Conservation (phyloP, 2,888 invertebrate genomes). For the Rhagonycha lutea region DNA sequence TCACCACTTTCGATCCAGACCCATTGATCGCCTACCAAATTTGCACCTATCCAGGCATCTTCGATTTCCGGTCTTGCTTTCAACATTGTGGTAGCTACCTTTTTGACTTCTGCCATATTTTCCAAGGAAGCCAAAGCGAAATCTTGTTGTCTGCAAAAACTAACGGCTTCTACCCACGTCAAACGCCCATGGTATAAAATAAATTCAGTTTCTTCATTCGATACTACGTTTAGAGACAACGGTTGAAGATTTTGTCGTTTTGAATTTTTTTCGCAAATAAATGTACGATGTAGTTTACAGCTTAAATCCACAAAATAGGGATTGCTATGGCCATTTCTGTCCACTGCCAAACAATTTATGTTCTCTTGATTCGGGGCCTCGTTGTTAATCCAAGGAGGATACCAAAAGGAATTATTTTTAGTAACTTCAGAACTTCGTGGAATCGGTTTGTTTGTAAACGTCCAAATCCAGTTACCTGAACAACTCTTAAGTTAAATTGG, state of each 20-base stretch:
- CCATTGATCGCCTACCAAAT: constrained; percentile 40
- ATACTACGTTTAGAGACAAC: background rate
- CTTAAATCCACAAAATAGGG: constrained; percentile 62
- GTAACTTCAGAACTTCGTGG: constrained; percentile 7
- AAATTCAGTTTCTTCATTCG: constrained; percentile 22
- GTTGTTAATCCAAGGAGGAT: constrained; percentile 40
- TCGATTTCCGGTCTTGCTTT: constrained; percentile 54
- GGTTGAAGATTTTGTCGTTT: background rate
- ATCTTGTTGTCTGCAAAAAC: constrained; percentile 56
- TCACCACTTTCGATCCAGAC: constrained; percentile 41
- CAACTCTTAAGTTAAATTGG: background rate
- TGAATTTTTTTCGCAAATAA: constrained; percentile 42
- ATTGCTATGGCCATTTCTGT: constrained; percentile 56
- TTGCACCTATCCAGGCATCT: constrained; percentile 42
- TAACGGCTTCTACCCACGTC: constrained; percentile 59
- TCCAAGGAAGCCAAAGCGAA: constrained; percentile 58
- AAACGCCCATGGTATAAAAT: constrained; percentile 54
- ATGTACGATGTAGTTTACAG: constrained; percentile 57
- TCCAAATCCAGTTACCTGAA: constrained; percentile 6
- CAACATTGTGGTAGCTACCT: constrained; percentile 55
- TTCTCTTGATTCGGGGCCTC: constrained; percentile 41
- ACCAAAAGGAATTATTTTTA: constrained; percentile 19
- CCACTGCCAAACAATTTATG: constrained; percentile 59
- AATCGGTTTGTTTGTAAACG: background rate
- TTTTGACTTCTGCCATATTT: constrained; percentile 54